phyloP scores from a whole-genome alignment of 2,888 invertebrate species.

The Drosophila nigritarsus region DNA sequence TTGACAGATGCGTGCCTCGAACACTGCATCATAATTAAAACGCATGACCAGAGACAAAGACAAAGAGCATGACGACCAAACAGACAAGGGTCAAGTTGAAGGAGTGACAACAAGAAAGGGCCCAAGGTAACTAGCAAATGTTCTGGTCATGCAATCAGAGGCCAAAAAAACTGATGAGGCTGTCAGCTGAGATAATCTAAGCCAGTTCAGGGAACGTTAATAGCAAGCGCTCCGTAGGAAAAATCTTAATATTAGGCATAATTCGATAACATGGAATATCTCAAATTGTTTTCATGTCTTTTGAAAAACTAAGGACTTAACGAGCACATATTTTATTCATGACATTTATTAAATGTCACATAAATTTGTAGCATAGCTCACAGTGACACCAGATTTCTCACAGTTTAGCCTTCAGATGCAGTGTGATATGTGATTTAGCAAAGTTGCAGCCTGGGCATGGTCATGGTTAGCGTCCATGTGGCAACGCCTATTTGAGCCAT shows the following conservation, averaged over 20 bases:
- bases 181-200: slow-evolving; percentile 34
- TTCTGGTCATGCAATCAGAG: slow-evolving; percentile 39
- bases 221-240: not conserved
- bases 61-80: slow-evolving; percentile 28
- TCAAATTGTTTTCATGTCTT: not conserved
- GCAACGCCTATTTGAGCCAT: slow-evolving; percentile 79
- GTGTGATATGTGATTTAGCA: slow-evolving; percentile 43
- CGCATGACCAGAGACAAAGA: slow-evolving; percentile 61
- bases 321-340: slow-evolving; percentile 9
- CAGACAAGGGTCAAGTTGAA: slow-evolving; percentile 75
- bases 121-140: slow-evolving; percentile 49
- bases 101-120: slow-evolving; percentile 54
- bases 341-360: slow-evolving; percentile 52
- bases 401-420: slow-evolving; percentile 1
- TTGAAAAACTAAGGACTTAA: slow-evolving; percentile 4
- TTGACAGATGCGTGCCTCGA: slow-evolving; percentile 75
- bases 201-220: slow-evolving; percentile 33
- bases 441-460: slow-evolving; percentile 60
- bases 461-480: slow-evolving; percentile 55
- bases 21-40: slow-evolving; percentile 82
- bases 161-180: slow-evolving; percentile 11
- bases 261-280: not conserved
- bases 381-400: slow-evolving; percentile 29
- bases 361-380: slow-evolving; percentile 42
- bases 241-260: not conserved